Evolutionary conservation across 2,797 vertebrate genomes (phyloP), one percentile per base, ranked within the genome.

Genomic region (Sylvia borin): DNA sequence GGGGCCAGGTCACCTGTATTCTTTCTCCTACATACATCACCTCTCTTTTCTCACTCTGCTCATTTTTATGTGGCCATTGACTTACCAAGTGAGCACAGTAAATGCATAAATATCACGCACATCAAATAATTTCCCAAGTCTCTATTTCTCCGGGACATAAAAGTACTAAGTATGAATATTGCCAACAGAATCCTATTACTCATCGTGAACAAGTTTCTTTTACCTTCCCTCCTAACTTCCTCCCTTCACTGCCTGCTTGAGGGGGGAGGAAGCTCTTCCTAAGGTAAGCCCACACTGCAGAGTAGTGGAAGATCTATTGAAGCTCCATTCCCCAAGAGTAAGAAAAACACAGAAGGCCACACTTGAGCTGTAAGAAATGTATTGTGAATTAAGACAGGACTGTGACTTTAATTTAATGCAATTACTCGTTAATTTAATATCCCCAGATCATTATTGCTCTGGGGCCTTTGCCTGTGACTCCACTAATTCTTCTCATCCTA

Each of bases 361-460:
- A 38, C 24, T 87, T 71, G 45, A 88, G 51, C 76, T 92, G 5
- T 43, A 90, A 40, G 40, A 43, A 80, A 74, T 54, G 31, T 25
- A 50, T 22, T 64, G 51, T 51, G 54, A 90, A 74, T 80, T 85
- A 50, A 88, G 51, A 70, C 62, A 74, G 31, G 88, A 79, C n/a
- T 67, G 61, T 26, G 53, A 76, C 70, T 76, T 92, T 43, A 90
- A 93, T 95, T 88, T 93, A 94, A 93, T 91, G 61, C 40, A 88
- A 71, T 45, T 95, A 85, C n/a, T 92, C 54, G 84, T 68, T 88
- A 93, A 97, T 93, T 87, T 87, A 96, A 95, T 81, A 96, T 48
- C 74, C 60, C 74, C 19, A 2, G 84, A 84, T 79, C 89, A 55
- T 76, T 65, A 92, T 74, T 93, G 84, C 86, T 90, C 87, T 92